Evolutionary conservation across 2,888 invertebrate genomes (phyloP).

Genomic region (Caprella mutica): DNA sequence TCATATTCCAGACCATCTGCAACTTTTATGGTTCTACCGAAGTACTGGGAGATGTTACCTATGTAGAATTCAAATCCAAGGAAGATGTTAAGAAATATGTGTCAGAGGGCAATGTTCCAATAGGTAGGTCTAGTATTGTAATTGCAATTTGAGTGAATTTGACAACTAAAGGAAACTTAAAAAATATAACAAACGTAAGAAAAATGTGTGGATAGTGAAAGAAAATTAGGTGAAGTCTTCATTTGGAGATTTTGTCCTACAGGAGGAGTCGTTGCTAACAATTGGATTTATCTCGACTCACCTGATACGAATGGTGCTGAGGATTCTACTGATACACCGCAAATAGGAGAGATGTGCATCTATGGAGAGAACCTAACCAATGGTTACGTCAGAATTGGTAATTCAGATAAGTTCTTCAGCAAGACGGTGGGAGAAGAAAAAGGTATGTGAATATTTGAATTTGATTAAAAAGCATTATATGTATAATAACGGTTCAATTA

Average conservation of each 20-base stretch:
- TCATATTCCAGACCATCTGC: slow-evolving; percentile 49
- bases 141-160: neutral
- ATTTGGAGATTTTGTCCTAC: too few species aligned
- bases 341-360: slow-evolving; percentile 36
- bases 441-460: slow-evolving; percentile 11
- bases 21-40: slow-evolving; percentile 89
- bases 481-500: neutral
- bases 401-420: slow-evolving; percentile 35
- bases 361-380: slow-evolving; percentile 35
- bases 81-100: slow-evolving; percentile 11
- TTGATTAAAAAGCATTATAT: neutral
- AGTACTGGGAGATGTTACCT: slow-evolving; percentile 55
- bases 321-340: slow-evolving; percentile 16
- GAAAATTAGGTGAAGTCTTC: too few species aligned
- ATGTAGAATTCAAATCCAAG: slow-evolving; percentile 12
- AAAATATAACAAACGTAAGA: too few species aligned
- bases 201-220: too few species aligned
- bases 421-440: slow-evolving; percentile 26
- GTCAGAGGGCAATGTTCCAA: slow-evolving; percentile 21
- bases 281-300: too few species aligned
- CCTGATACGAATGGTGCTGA: too few species aligned
- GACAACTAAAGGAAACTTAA: too few species aligned
- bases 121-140: slow-evolving; percentile 16
- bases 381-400: slow-evolving; percentile 35
- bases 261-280: too few species aligned